phyloP scores from a whole-genome alignment of 2,888 invertebrate species.

The Quadroppia sp. region DNA sequence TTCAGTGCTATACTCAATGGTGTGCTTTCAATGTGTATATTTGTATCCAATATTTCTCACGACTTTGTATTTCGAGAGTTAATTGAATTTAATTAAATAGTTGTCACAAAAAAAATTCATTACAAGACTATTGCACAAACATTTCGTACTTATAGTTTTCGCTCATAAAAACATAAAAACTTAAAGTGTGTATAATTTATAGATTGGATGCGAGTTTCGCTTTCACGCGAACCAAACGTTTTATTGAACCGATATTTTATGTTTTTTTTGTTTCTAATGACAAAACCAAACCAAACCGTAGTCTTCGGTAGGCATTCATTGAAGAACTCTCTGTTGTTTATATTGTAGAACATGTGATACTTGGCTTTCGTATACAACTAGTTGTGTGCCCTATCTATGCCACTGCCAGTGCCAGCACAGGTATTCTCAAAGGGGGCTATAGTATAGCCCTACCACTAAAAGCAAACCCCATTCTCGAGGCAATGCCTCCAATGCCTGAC shows the following conservation, averaged over 20 bases:
- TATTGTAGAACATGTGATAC: slow-evolving; percentile 24
- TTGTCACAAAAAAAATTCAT: no score
- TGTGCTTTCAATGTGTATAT: not conserved
- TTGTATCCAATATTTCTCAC: not conserved
- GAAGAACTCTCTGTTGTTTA: not conserved
- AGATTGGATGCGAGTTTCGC: slow-evolving; percentile 8
- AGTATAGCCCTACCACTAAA: not conserved
- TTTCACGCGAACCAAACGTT: slow-evolving; percentile 6
- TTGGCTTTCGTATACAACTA: slow-evolving; percentile 17
- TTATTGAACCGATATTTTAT: slow-evolving; percentile 24
- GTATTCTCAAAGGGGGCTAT: not conserved
- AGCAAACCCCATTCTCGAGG: slow-evolving; percentile 13
- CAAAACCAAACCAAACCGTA: not conserved
- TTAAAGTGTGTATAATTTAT: no score
- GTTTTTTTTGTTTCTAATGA: not conserved
- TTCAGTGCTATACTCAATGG: not conserved
- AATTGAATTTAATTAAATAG: slow-evolving; percentile 19
- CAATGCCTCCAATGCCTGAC: slow-evolving; percentile 19
- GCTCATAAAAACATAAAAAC: no score
- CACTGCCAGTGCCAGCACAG: not conserved
- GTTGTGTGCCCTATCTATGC: slow-evolving; percentile 23
- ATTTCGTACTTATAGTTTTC: no score
- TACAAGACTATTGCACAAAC: not conserved
- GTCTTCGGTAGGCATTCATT: not conserved
- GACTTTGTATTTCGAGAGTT: slow-evolving; percentile 4